A percentile compares a stretch with the other conserved stretches of the same genome.
Evolutionary conservation across 2,797 vertebrate genomes (phyloP).

Genomic region (Lerista edwardsae): DNA sequence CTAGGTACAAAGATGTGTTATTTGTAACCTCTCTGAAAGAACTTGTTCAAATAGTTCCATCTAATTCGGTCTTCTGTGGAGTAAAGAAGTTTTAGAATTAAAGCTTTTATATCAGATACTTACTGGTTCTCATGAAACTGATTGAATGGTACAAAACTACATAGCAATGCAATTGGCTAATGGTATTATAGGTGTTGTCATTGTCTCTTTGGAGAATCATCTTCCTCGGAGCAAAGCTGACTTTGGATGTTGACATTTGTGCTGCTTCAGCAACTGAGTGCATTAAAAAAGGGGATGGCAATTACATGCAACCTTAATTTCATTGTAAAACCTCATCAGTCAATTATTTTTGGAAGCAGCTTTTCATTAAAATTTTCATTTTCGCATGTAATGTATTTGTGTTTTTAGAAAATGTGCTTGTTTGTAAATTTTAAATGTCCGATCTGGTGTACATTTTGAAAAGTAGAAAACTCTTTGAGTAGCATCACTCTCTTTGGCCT

Average conservation of each 20-base stretch:
- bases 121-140: conserved; percentile 6
- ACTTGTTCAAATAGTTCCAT: background rate
- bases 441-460: conserved; percentile 43
- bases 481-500: background rate
- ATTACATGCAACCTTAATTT: conserved; percentile 76
- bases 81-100: background rate
- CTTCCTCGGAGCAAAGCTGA: conserved; percentile 33
- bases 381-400: conserved; percentile 60
- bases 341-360: conserved; percentile 71
- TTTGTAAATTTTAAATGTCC: conserved; percentile 33
- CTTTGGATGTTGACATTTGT: conserved; percentile 36
- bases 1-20: conserved; percentile 20
- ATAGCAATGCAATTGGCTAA: conserved; percentile 27
- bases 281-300: conserved; percentile 84
- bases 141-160: conserved; percentile 22
- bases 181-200: conserved; percentile 5
- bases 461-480: conserved; percentile 58
- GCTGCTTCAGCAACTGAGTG: conserved; percentile 51
- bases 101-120: background rate
- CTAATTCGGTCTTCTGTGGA: background rate
- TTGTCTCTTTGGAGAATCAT: conserved; percentile 15
- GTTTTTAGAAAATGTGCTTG: conserved; percentile 66
- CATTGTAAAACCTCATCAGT: conserved; percentile 70
- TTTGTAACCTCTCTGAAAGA: conserved; percentile 5
- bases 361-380: conserved; percentile 51